Conservation (phyloP, 2,113 vertebrate genomes). For the Todiramphus saurophagus region DNA sequence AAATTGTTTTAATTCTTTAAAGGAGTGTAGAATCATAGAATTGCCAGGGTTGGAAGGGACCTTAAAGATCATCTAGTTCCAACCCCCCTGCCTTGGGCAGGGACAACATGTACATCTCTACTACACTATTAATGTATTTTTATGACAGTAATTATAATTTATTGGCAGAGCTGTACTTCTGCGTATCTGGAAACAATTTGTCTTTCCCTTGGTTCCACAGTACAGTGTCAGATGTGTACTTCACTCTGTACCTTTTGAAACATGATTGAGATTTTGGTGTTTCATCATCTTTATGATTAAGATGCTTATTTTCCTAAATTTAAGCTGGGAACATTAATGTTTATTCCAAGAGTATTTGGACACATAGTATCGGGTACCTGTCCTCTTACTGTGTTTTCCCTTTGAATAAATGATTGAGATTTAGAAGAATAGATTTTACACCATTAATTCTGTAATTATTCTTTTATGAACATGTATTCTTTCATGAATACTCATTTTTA, state of each 20-base stretch:
- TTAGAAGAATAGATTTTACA: not conserved
- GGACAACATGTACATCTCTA: not conserved
- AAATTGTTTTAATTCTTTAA: not conserved
- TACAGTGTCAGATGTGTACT: not conserved
- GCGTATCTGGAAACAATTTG: not conserved
- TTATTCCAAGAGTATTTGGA: not conserved
- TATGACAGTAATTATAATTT: not conserved
- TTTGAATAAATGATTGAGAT: not conserved
- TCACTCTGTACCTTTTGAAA: not conserved
- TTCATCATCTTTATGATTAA: not conserved
- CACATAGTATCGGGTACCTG: not conserved
- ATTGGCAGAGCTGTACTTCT: not conserved
- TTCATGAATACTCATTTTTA: not conserved
- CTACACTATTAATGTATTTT: not conserved
- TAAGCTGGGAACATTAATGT: not conserved
- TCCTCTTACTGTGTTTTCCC: not conserved
- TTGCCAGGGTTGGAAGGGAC: too few species aligned
- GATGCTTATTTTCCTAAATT: not conserved
- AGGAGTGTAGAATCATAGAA: not conserved
- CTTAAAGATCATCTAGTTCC: too few species aligned
- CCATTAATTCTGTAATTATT: not conserved
- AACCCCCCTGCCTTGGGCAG: too few species aligned
- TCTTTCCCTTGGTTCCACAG: not conserved
- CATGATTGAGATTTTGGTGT: not conserved
- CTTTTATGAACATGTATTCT: not conserved